Base-by-base conservation (phyloP, 2,797 vertebrate species). In the Synaphobranchus kaupii region DNA sequence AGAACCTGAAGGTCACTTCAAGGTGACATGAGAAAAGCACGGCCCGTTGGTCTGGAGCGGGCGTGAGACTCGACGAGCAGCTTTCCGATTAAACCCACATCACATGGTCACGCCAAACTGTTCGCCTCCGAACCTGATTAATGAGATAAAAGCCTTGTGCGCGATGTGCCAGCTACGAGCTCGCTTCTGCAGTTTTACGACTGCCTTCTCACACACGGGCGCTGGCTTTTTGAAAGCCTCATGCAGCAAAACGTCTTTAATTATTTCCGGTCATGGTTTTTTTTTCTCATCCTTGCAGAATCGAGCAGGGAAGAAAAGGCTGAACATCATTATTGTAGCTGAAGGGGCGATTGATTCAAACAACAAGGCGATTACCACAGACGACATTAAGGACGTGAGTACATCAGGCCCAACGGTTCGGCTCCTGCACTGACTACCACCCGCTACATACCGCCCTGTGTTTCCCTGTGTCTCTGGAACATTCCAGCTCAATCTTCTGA, bases 251-350 rank as follows among this genome's bases (percentile, higher is more conserved):
- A 84, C 87, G 86, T 63, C 17, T 58, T 85, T 60, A 60, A 39
- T 39, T 60, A 13, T 89, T 44, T 81, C 47, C 48, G 82, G 76
- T 82, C 66, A 44, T 87, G 84, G 84, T 20, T 85, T 39, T 87
- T 92, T 88, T 91, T 4, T 89, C 91, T 52, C 86, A 9, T 84
- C 63, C 63, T n/a, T 28, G 66, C 66, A 97, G 96, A 97, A 97
- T 85, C 97, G 97, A 47, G 97, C 96, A 86, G 93, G 92, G 83
- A 97, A 96, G 92, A 97, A 97, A 93, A 95, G 97, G 50, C 92
- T 97, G 92, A 97, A 97, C 91, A 97, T 97, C 90, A 97, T 97
- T 92, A 97, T 97, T 89, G 96, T 97, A 91, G 95, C 97, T 0
- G 97, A 97, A 94, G 97, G 97, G 88, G 97, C 97, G 83, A 97